phyloP scores from a whole-genome alignment of 2,888 invertebrate genomes.

The Hypselothyrea guttata region DNA sequence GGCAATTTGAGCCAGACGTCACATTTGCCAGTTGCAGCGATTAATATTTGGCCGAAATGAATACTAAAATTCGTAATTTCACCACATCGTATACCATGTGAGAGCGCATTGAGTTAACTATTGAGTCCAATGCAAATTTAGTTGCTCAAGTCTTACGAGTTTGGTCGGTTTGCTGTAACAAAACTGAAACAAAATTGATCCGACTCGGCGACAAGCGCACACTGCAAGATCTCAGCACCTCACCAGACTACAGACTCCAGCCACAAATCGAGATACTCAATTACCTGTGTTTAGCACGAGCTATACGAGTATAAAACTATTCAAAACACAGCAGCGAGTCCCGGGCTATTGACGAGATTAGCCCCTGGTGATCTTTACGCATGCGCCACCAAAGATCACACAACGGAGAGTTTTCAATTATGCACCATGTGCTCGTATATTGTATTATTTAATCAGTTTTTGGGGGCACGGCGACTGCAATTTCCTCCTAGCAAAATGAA shows the following conservation, averaged over 20 bases:
- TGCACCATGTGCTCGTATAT: neutral
- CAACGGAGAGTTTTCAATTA: slow-evolving; percentile 53
- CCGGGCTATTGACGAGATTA: slow-evolving; percentile 32
- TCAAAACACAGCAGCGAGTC: slow-evolving; percentile 1
- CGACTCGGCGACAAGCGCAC: slow-evolving; percentile 64
- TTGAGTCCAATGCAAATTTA: slow-evolving; percentile 57
- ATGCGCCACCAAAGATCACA: slow-evolving; percentile 46
- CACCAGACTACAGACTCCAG: slow-evolving; percentile 21
- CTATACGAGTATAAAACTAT: neutral
- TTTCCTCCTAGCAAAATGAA: slow-evolving; percentile 67
- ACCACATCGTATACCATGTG: slow-evolving; percentile 43
- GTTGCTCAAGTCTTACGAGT: slow-evolving; percentile 61
- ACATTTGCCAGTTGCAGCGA: slow-evolving; percentile 35
- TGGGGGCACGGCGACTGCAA: slow-evolving; percentile 29
- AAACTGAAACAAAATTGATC: slow-evolving; percentile 66
- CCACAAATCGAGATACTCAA: slow-evolving; percentile 14
- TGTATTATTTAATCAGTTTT: slow-evolving; percentile 67
- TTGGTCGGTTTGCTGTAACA: slow-evolving; percentile 45
- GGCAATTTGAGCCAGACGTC: slow-evolving; percentile 36
- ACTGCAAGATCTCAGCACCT: too few species aligned
- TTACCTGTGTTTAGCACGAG: slow-evolving; percentile 41
- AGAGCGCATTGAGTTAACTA: too few species aligned
- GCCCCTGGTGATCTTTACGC: slow-evolving; percentile 55
- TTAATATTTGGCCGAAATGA: slow-evolving; percentile 29
- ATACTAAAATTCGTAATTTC: slow-evolving; percentile 47